A percentile compares a stretch with the other conserved stretches of the same genome.
Evolutionary conservation across 2,113 vertebrate species (phyloP).

Genomic region (Callipepla squamata): DNA sequence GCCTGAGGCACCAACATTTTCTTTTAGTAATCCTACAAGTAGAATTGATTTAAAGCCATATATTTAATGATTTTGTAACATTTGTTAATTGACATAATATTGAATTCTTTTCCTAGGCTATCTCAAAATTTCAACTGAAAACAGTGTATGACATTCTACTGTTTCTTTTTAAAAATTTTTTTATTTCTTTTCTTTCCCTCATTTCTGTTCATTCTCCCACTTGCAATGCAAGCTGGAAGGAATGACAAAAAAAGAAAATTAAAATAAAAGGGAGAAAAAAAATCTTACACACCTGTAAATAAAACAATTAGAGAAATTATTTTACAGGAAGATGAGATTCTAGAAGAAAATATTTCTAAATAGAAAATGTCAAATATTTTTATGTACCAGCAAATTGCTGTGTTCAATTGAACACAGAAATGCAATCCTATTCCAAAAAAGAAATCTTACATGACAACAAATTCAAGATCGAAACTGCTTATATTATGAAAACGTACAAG

Average conservation of each 20-base stretch:
- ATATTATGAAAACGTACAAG: not conserved
- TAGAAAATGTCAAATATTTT: not conserved
- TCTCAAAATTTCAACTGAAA: not conserved
- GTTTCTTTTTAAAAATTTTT: not conserved
- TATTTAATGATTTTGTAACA: slow-evolving; percentile 49
- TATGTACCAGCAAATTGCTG: not conserved
- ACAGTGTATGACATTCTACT: not conserved
- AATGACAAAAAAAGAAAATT: not conserved
- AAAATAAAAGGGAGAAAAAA: not conserved
- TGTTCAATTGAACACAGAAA: not conserved
- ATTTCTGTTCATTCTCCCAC: not conserved
- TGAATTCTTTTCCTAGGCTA: not conserved
- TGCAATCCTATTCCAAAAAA: not conserved
- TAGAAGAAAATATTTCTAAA: not conserved
- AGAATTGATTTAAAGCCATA: slow-evolving; percentile 31
- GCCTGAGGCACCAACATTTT: slow-evolving; percentile 29
- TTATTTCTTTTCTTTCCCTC: not conserved
- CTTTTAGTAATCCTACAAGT: slow-evolving; percentile 19
- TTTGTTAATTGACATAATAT: slow-evolving; percentile 32
- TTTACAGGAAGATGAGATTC: not conserved
- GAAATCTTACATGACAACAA: not conserved
- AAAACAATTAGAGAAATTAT: not conserved
- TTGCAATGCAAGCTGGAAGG: not conserved
- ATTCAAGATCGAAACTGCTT: not conserved
- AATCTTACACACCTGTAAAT: rapidly evolving